Evolutionary conservation across 2,113 vertebrate genomes (phyloP), one percentile per base, ranked within the genome.

Genomic region (Chitala chitala): DNA sequence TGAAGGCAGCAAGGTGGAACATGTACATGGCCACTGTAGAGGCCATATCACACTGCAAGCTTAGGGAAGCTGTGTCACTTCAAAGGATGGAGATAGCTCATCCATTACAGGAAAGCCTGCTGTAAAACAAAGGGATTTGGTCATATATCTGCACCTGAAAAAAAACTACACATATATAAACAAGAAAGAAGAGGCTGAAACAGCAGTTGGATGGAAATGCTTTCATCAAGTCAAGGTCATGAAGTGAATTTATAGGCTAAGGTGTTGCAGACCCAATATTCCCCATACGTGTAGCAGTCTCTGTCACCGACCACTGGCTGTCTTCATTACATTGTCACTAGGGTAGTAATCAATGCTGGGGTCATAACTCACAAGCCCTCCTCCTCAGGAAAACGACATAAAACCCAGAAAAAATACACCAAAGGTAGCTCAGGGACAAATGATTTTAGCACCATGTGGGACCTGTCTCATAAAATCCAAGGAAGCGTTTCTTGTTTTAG

Each of bases 161-260:
- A 88, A 84, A 84, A 83, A 87, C 84, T 86, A 87, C n/a, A n/a
- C n/a, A n/a, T n/a, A n/a, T n/a, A 87, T 82, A 83, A 84, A 88
- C 84, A 86, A 77, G 31, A 38, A 4, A 73, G 78, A 77, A 83
- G 87, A 86, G 77, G 82, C 79, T 81, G 81, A 81, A 82, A 82
- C 82, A 81, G 85, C 40, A 61, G 26, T 68, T 90, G 86, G 84
- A 80, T 84, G 87, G 85, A 86, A 86, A 88, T 78, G 68, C 84
- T 87, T 87, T 87, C 86, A 89, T 90, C 87, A 86, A 84, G 79
- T 83, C 82, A 59, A 72, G 84, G 84, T 87, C 87, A 87, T 89
- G 89, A 88, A 82, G 78, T 79, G 66, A 76, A 88, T 90, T 90
- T 89, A 90, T 77, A 50, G 81, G 78, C 80, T 66, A 76, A 81